Evolutionary conservation across 2,888 invertebrate genomes (phyloP).

Genomic region (Lepeophtheirus nordmannii): DNA sequence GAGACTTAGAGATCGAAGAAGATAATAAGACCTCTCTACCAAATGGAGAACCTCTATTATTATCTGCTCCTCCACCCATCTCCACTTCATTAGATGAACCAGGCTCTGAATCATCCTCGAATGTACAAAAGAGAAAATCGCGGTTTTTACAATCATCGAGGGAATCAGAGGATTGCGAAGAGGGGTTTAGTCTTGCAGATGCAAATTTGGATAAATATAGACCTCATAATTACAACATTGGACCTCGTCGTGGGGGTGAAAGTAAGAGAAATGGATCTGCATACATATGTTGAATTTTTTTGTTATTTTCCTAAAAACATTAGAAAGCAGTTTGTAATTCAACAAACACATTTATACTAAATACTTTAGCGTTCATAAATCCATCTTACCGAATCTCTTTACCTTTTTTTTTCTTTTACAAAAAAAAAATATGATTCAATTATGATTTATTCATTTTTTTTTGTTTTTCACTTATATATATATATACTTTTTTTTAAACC

Average conservation of each 20-base stretch:
- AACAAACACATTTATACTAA: neutral
- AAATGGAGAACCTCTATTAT: too few species aligned
- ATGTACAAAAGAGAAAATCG: neutral
- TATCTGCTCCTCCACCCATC: too few species aligned
- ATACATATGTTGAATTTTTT: neutral
- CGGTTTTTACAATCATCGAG: neutral
- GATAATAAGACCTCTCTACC: neutral
- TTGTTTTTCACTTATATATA: neutral
- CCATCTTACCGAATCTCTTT: too few species aligned
- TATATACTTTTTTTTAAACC: neutral
- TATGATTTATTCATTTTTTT: neutral
- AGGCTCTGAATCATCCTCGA: neutral
- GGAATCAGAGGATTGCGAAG: neutral
- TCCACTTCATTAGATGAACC: neutral
- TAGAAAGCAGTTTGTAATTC: neutral
- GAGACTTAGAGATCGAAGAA: neutral
- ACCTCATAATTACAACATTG: slow-evolving; percentile 1
- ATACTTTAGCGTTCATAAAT: neutral
- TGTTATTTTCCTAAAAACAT: neutral
- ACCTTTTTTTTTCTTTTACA: too few species aligned
- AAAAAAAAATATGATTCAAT: neutral
- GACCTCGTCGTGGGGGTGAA: neutral
- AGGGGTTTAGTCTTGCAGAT: neutral
- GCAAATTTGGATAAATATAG: neutral
- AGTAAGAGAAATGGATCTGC: neutral